Conservation (phyloP, 2,113 vertebrate species). For the Podarcis raffonei region DNA sequence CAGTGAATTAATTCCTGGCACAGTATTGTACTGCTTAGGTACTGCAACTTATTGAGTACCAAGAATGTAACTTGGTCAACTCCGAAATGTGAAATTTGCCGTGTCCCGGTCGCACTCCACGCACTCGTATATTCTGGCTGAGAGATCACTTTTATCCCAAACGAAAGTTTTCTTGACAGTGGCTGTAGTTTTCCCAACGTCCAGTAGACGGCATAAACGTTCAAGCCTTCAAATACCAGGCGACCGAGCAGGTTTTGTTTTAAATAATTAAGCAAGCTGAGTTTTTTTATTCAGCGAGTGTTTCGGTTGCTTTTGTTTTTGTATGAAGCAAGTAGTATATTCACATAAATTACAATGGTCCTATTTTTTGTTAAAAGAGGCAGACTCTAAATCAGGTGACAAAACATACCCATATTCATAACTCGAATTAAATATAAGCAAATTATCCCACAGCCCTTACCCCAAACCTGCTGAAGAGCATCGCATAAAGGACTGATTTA, state of each 20-base stretch:
- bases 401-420: not conserved
- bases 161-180: conserved; percentile 36
- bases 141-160: not conserved
- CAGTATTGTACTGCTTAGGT: not conserved
- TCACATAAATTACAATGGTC: not conserved
- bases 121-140: not conserved
- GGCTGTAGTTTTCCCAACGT: conserved; percentile 73
- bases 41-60: not conserved
- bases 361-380: conserved; percentile 2
- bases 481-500: not conserved
- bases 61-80: not conserved
- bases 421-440: not conserved
- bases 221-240: conserved; percentile 78
- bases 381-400: not conserved
- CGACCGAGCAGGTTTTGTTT: conserved; percentile 32
- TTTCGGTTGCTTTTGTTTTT: not conserved
- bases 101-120: not conserved
- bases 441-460: not conserved
- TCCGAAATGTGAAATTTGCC: not conserved
- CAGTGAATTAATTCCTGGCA: not conserved
- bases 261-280: conserved; percentile 49
- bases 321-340: conserved; percentile 28
- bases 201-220: conserved; percentile 95
- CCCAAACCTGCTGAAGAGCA: not conserved
- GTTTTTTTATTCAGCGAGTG: conserved; percentile 22